Evolutionary conservation across 2,113 vertebrate species (phyloP).

Genomic region (Varanus komodoensis): DNA sequence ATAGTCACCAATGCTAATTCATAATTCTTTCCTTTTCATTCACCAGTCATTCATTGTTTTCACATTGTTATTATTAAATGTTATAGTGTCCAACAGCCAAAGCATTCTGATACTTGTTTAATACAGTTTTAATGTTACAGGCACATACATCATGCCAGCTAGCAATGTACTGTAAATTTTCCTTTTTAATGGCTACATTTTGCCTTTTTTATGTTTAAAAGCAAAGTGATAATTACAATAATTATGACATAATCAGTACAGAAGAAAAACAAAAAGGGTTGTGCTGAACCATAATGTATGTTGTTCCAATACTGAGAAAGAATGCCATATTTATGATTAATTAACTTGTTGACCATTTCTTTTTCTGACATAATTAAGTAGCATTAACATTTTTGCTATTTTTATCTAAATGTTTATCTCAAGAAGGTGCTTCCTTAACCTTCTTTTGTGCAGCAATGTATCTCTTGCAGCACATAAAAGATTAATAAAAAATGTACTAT

Average conservation of each 20-base stretch:
- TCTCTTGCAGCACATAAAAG: neutral
- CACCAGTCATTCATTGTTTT: neutral
- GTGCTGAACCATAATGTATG: neutral
- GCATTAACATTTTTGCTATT: neutral
- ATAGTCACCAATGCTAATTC: neutral
- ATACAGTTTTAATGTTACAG: neutral
- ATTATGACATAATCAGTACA: neutral
- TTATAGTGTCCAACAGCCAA: no score
- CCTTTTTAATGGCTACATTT: neutral
- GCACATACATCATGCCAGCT: neutral
- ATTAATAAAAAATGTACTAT: neutral
- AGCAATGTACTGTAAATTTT: neutral
- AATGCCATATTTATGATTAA: neutral
- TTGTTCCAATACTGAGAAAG: conserved; percentile 11
- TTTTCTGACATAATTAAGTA: neutral
- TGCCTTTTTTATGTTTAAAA: neutral
- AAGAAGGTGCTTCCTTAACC: neutral
- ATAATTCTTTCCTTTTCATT: neutral
- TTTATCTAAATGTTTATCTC: neutral
- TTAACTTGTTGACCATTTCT: neutral
- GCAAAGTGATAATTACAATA: conserved; percentile 16
- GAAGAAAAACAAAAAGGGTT: neutral
- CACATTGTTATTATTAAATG: no score
- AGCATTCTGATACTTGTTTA: no score
- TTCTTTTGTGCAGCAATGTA: neutral